These are phyloP conservation scores for Tringa solitaria DNA, from an alignment of 2,113 vertebrate species.

Conservation along the genomic window DNA sequence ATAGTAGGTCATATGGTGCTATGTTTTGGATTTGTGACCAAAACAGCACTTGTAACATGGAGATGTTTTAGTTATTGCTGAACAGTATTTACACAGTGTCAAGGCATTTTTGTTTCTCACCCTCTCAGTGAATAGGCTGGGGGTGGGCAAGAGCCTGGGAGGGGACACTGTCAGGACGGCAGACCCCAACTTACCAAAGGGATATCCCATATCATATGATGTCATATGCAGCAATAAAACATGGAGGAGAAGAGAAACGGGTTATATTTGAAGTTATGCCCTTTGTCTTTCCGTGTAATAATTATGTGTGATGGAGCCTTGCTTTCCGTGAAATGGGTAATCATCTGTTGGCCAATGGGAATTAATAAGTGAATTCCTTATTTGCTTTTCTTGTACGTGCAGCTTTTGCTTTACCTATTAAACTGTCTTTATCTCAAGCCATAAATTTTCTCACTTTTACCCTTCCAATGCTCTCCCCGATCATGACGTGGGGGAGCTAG, in stretches of 20 bases:
- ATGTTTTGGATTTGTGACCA: neutral
- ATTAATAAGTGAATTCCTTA: accelerated
- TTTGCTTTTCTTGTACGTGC: neutral
- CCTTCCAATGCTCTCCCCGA: neutral
- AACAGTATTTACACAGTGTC: neutral
- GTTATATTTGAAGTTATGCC: accelerated
- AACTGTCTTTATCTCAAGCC: neutral
- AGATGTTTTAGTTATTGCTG: neutral
- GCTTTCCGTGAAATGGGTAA: neutral
- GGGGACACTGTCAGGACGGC: neutral
- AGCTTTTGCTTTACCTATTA: neutral
- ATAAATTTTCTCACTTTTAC: neutral
- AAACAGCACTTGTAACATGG: neutral
- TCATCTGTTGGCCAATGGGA: neutral
- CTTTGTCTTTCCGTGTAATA: neutral
- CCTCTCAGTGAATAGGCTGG: accelerated
- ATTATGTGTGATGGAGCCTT: accelerated
- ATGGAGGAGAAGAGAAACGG: neutral
- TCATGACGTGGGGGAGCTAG: no score
- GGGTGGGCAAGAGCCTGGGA: neutral
- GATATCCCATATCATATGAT: no score
- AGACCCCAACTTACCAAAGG: neutral
- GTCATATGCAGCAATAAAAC: neutral
- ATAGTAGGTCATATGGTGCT: neutral
- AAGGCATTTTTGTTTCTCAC: neutral